These are phyloP conservation scores for Nestor notabilis DNA, from an alignment of 2,113 vertebrate genomes.

Conservation along the genomic window DNA sequence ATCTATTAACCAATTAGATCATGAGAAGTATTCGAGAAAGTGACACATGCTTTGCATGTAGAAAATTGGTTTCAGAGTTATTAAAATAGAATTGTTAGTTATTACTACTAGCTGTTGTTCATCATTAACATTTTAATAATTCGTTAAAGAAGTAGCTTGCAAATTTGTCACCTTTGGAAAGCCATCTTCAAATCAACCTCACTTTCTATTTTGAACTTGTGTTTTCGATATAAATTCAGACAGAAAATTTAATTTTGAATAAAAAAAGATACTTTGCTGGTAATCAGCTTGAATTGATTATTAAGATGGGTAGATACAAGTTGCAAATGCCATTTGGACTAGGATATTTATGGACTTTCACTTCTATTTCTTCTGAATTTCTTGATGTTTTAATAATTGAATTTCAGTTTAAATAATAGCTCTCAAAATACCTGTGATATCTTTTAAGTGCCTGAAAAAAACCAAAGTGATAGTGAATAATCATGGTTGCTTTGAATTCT, in stretches of 20 bases:
- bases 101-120: background rate
- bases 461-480: background rate
- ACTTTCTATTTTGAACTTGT: background rate
- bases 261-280: background rate
- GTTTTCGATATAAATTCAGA: background rate
- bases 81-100: background rate
- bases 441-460: background rate
- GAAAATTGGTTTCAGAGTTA: background rate
- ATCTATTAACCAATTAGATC: background rate
- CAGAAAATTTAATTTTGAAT: background rate
- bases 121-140: background rate
- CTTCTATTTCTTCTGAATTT: background rate
- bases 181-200: background rate
- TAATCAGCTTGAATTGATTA: background rate
- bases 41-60: background rate
- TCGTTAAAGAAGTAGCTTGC: background rate
- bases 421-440: background rate
- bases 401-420: background rate
- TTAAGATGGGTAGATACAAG: background rate
- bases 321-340: background rate
- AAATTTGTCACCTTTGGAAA: background rate
- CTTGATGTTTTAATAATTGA: background rate
- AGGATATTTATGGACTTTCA: background rate
- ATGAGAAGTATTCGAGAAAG: background rate
- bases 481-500: background rate